Evolutionary conservation across 37 sponge, comb jelly and placozoan species (phyloP).

Genomic region (Sycon ciliatum): DNA sequence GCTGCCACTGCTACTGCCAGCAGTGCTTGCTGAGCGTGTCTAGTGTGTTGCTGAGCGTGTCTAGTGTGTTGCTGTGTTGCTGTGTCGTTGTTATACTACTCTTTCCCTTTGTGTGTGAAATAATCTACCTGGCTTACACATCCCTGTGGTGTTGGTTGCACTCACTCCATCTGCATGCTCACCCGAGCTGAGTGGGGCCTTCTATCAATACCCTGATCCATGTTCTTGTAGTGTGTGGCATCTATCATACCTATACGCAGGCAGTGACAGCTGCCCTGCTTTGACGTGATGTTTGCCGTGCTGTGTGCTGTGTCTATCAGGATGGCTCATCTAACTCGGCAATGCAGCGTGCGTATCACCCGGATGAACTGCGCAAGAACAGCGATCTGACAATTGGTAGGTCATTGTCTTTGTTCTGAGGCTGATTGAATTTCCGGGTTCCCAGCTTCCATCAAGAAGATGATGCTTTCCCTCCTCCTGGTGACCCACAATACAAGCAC

Average conservation of each 20-base stretch:
- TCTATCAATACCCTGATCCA: neutral
- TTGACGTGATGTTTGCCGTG: neutral
- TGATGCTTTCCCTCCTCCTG: too few species aligned
- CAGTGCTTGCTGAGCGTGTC: neutral
- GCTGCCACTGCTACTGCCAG: neutral
- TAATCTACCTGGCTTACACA: too few species aligned
- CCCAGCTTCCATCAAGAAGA: too few species aligned
- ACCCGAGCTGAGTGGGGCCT: too few species aligned
- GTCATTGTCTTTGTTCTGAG: neutral
- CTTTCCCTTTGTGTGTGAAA: too few species aligned
- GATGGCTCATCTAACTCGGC: conserved; percentile 33
- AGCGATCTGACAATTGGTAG: conserved; percentile 32
- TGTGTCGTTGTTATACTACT: too few species aligned
- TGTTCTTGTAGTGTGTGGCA: neutral
- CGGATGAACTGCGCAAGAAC: conserved; percentile 49
- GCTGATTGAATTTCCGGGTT: too few species aligned
- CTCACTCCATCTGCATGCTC: too few species aligned
- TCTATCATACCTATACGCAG: conserved; percentile 14
- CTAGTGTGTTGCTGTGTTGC: too few species aligned
- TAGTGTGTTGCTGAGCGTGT: neutral
- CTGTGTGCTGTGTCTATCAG: conserved; percentile 9
- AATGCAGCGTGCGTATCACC: conserved; percentile 76
- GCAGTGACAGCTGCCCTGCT: neutral
- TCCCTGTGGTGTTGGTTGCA: too few species aligned
- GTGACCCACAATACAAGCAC: too few species aligned